Percentiles rank a stretch among this genome's conserved stretches.
Evolutionary conservation across 2,888 invertebrate species (phyloP).

Genomic region (Cryptocephalus primarius): DNA sequence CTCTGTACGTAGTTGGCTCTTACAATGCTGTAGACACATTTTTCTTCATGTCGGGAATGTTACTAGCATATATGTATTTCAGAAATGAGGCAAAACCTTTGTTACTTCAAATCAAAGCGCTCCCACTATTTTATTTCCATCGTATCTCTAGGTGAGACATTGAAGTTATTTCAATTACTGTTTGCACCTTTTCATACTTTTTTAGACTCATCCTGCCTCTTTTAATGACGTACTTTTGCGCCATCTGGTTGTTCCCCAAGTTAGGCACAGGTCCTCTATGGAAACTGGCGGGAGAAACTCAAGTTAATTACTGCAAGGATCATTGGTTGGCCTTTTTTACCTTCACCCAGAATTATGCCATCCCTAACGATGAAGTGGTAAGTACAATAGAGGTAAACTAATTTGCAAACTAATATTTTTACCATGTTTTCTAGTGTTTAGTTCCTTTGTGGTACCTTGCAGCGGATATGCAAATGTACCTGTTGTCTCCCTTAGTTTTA

Average conservation of each 20-base stretch:
- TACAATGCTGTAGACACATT: slow-evolving; percentile 53
- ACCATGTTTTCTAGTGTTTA: slow-evolving; percentile 25
- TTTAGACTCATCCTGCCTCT: slow-evolving; percentile 7
- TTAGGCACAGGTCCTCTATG: slow-evolving; percentile 8
- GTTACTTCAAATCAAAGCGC: slow-evolving; percentile 4
- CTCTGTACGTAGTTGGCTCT: slow-evolving; percentile 31
- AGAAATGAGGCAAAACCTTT: slow-evolving; percentile 15
- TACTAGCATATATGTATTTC: slow-evolving; percentile 40
- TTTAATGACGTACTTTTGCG: slow-evolving; percentile 3
- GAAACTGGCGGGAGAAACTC: slow-evolving; percentile 10
- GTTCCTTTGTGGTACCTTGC: slow-evolving; percentile 32
- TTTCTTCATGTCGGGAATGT: slow-evolving; percentile 50
- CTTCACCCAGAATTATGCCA: slow-evolving; percentile 33
- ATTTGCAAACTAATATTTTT: neutral
- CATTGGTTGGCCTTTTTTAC: slow-evolving; percentile 34
- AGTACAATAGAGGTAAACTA: neutral
- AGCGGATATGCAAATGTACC: slow-evolving; percentile 33
- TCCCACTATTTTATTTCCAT: slow-evolving; percentile 12
- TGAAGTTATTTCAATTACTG: neutral
- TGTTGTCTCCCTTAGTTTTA: slow-evolving; percentile 28
- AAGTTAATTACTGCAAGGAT: slow-evolving; percentile 1
- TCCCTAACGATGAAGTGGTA: slow-evolving; percentile 15
- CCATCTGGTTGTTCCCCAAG: slow-evolving; percentile 7
- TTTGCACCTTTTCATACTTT: no score
- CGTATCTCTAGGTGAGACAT: slow-evolving; percentile 11